Percentiles rank a stretch among this genome's conserved stretches.
phyloP scores from a whole-genome alignment of 1,140 invertebrate genomes.

The Melanaphis sacchari region DNA sequence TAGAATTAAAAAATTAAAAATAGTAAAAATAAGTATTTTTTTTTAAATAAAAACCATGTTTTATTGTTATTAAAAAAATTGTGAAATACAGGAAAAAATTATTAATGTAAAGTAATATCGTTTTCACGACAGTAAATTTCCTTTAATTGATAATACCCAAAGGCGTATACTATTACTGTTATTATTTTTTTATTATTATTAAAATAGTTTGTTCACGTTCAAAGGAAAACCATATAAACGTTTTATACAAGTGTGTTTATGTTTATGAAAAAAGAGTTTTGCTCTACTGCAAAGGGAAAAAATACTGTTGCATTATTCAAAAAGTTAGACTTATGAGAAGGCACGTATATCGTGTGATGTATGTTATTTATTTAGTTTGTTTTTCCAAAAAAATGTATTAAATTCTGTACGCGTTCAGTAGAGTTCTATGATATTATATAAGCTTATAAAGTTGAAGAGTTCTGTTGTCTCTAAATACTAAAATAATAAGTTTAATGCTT shows the following conservation, averaged over 20 bases:
- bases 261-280: slow-evolving; percentile 4
- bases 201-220: not conserved
- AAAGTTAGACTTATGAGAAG: slow-evolving; percentile 37
- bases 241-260: slow-evolving; percentile 22
- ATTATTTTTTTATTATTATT: not conserved
- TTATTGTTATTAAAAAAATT: not conserved
- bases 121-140: not conserved
- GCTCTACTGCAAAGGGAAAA: not conserved
- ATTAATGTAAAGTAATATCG: not conserved
- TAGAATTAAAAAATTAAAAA: not conserved
- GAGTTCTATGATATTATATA: not conserved
- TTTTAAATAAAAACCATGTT: not conserved
- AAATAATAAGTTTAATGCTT: not conserved
- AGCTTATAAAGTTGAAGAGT: slow-evolving; percentile 18
- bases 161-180: not conserved
- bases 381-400: slow-evolving; percentile 22
- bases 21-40: not conserved
- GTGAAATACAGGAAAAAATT: not conserved
- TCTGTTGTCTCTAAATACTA: not conserved
- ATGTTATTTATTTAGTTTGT: not conserved
- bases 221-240: not conserved
- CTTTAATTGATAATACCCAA: not conserved
- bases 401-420: slow-evolving; percentile 8
- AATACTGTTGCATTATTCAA: slow-evolving; percentile 40
- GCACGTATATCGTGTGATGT: not conserved